A percentile compares a stretch with the other conserved stretches of the same genome.
phyloP scores from a whole-genome alignment of 2,113 vertebrate species.

The Notothenia rossii region DNA sequence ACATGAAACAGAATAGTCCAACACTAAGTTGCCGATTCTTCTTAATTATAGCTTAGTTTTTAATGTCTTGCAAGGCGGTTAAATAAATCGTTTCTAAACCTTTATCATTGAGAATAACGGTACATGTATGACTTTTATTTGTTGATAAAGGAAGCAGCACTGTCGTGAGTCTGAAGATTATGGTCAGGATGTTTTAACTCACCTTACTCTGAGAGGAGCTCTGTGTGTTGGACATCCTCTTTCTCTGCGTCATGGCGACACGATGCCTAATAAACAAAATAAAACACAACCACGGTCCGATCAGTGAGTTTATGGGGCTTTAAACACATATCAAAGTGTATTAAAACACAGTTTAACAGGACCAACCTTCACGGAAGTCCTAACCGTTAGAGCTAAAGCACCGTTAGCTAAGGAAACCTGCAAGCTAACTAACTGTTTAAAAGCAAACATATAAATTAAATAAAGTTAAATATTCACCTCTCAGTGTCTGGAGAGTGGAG shows the following conservation, averaged over 20 bases:
- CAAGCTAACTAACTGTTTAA: not conserved
- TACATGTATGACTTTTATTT: too few relatives aligned
- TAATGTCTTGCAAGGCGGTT: too few relatives aligned
- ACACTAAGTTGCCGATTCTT: too few relatives aligned
- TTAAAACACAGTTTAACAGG: accelerated
- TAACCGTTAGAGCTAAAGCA: not conserved
- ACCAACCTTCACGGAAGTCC: not conserved
- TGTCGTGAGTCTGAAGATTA: too few relatives aligned
- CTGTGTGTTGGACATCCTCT: slow-evolving; percentile 27
- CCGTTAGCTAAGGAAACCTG: not conserved
- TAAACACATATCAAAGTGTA: not conserved
- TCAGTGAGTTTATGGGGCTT: accelerated
- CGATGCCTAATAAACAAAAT: not conserved
- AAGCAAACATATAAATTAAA: too few relatives aligned
- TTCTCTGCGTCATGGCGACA: slow-evolving; percentile 74
- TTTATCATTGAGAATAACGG: not conserved
- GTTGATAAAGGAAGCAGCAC: too few relatives aligned
- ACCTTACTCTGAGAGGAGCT: slow-evolving; percentile 59
- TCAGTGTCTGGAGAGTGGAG: not conserved
- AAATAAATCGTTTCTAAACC: too few relatives aligned
- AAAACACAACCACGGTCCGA: not conserved
- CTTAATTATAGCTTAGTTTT: too few relatives aligned
- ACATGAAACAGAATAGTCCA: too few relatives aligned
- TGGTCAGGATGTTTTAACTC: not conserved
- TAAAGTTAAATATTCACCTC: accelerated